Evolutionary conservation across 2,113 vertebrate species (phyloP).

Genomic region (Xyrauchen texanus): DNA sequence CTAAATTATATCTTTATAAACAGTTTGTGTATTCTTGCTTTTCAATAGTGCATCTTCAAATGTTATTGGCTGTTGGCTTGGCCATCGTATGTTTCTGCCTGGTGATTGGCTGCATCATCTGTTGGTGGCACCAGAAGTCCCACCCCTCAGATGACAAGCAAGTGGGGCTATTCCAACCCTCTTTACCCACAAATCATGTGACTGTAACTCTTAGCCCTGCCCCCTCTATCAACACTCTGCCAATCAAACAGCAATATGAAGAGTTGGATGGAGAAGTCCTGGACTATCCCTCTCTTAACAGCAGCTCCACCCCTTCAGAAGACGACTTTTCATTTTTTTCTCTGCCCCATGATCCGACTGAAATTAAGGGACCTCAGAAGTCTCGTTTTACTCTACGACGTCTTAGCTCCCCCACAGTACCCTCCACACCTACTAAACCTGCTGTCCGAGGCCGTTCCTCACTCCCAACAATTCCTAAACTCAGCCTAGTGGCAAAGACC

Average conservation of each 20-base stretch:
- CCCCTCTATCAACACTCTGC: conserved; percentile 59
- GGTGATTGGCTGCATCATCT: conserved; percentile 75
- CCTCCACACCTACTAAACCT: conserved; percentile 42
- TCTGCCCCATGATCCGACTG: conserved; percentile 54
- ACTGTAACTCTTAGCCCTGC: conserved; percentile 56
- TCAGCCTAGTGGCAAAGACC: conserved; percentile 65
- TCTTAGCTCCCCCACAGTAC: conserved; percentile 61
- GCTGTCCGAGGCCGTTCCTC: conserved; percentile 57
- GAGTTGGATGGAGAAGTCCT: conserved; percentile 70
- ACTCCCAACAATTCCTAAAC: conserved; percentile 69
- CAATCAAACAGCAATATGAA: conserved; percentile 70
- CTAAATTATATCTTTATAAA: background rate
- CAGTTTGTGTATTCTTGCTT: background rate
- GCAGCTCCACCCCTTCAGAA: conserved; percentile 66
- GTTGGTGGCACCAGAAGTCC: conserved; percentile 64
- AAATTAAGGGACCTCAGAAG: conserved; percentile 41
- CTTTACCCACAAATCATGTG: conserved; percentile 41
- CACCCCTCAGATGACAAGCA: conserved; percentile 60
- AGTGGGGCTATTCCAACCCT: conserved; percentile 52
- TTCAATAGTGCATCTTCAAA: conserved; percentile 72
- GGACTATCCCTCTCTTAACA: conserved; percentile 62
- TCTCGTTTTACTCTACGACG: conserved; percentile 54
- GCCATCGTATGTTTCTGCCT: conserved; percentile 77
- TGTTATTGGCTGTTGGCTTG: conserved; percentile 72
- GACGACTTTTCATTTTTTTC: conserved; percentile 54